Evolutionary conservation across 2,113 vertebrate species (phyloP), one percentile per base, ranked within the genome.

Genomic region (Coptodon bakossiorum): DNA sequence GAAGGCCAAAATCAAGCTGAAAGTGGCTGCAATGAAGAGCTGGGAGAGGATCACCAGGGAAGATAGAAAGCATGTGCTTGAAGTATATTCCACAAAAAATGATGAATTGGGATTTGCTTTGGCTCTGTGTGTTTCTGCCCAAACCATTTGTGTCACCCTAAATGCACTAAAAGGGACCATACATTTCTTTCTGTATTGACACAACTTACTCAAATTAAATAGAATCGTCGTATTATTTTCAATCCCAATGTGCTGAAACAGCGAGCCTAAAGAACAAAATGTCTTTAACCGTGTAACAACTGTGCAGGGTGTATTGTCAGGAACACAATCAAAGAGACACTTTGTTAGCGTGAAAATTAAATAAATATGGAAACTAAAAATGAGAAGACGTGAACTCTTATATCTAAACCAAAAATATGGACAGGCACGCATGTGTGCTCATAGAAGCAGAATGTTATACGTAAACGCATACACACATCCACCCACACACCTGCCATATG

Each of bases 401-500:
- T 83, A 80, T 34, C 24, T 40, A n/a, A 50, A 53, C 73, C 45
- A 52, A 38, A 87, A 84, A 82, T 61, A 68, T 79, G 57, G 22
- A 34, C 71, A 22, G 34, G 53, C 83, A 81, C 81, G 66, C 78
- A 78, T 86, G 79, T 68, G 43, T 86, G 76, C 82, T 85, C 90
- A 86, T 10, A 22, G 90, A 93, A 81, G 82, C 83, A 91, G 86
- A 89, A 66, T 83, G 81, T 86, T 86, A 80, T 91, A 89, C 87
- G 90, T 91, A 80, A 85, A 88, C 54, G 80, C 89, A 87, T 29
- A 79, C 88, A 87, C 91, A 87, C 91, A 92, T 93, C 89, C 94
- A 90, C 93, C 91, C 91, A 93, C 93, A 89, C 90, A 81, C 80
- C 89, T 79, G 87, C 91, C 93, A 92, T 91, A 89, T 90, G 81